A percentile compares a stretch with the other conserved stretches of the same genome.
Evolutionary conservation across 2,113 vertebrate genomes (phyloP).

Genomic region (Oryzias melastigma): DNA sequence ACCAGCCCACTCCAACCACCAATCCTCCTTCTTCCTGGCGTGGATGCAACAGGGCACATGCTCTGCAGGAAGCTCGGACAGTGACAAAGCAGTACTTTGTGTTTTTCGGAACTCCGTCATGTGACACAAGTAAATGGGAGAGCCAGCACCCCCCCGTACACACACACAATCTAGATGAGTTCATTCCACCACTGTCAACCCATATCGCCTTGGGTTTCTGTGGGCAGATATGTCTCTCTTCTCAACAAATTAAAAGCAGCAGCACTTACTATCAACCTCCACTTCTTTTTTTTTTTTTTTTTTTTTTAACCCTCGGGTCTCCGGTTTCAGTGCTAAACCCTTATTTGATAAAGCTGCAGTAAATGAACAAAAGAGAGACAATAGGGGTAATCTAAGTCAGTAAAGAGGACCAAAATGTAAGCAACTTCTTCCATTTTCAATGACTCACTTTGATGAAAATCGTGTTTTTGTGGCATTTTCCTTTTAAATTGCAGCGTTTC

Average conservation of each 20-base stretch:
- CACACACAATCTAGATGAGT: not conserved
- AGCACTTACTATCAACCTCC: not conserved
- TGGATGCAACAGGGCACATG: constrained; percentile 14
- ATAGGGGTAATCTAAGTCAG: not conserved
- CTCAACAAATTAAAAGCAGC: not conserved
- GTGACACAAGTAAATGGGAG: too few relatives aligned
- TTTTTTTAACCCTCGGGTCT: constrained; percentile 3
- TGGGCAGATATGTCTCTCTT: constrained; percentile 2
- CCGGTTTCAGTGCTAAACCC: constrained; percentile 3
- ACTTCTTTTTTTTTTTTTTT: constrained; percentile 14
- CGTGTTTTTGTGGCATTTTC: too few relatives aligned
- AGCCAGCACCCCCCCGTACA: not conserved
- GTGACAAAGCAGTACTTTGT: not conserved
- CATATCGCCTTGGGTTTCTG: not conserved
- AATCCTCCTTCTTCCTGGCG: constrained; percentile 4
- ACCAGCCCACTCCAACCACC: not conserved
- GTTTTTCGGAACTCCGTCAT: too few relatives aligned
- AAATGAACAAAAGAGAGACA: not conserved
- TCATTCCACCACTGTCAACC: too few relatives aligned
- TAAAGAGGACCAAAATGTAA: not conserved
- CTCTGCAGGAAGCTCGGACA: constrained; percentile 39
- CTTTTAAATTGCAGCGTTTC: too few relatives aligned
- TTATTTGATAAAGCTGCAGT: constrained; percentile 3
- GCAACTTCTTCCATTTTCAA: not conserved
- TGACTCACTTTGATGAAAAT: too few relatives aligned